Evolutionary conservation across 2,888 invertebrate species (phyloP).

Genomic region (Sminthurides aquaticus): DNA sequence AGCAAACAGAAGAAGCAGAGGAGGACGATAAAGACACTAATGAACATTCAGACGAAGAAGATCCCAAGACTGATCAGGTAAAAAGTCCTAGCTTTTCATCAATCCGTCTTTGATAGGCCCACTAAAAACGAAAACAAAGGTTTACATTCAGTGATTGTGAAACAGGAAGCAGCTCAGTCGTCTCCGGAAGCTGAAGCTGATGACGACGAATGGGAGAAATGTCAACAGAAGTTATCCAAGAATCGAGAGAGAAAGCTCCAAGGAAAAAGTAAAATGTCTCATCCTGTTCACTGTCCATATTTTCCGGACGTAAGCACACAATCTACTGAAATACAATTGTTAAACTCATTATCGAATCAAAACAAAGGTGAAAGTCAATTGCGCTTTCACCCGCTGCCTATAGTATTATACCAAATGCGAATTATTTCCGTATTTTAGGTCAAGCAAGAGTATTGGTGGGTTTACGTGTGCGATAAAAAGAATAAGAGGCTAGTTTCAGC

Average conservation of each 20-base stretch:
- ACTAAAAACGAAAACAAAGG: no score
- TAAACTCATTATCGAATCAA: neutral
- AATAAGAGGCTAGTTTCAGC: constrained; percentile 82
- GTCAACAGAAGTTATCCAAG: constrained; percentile 79
- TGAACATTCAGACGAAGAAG: constrained; percentile 53
- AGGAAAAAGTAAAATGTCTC: constrained; percentile 87
- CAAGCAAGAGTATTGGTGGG: constrained; percentile 99
- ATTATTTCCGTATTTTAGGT: constrained; percentile 50
- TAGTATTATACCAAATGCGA: neutral
- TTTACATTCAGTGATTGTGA: no score
- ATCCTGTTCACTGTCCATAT: constrained; percentile 93
- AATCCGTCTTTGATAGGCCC: neutral
- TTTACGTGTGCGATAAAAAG: constrained; percentile 93
- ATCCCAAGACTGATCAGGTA: constrained; percentile 46
- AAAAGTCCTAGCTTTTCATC: no score
- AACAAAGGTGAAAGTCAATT: no score
- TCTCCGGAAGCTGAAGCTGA: constrained; percentile 52
- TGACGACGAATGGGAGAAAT: constrained; percentile 88
- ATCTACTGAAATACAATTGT: neutral
- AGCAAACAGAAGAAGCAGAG: constrained; percentile 42
- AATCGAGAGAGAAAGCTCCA: constrained; percentile 73
- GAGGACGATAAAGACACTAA: constrained; percentile 16
- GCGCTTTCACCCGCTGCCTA: no score
- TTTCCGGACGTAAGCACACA: constrained; percentile 66
- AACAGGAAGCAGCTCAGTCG: constrained; percentile 36